Conservation (phyloP, 2,888 invertebrate species). For the Hirtodrosophila confusa region DNA sequence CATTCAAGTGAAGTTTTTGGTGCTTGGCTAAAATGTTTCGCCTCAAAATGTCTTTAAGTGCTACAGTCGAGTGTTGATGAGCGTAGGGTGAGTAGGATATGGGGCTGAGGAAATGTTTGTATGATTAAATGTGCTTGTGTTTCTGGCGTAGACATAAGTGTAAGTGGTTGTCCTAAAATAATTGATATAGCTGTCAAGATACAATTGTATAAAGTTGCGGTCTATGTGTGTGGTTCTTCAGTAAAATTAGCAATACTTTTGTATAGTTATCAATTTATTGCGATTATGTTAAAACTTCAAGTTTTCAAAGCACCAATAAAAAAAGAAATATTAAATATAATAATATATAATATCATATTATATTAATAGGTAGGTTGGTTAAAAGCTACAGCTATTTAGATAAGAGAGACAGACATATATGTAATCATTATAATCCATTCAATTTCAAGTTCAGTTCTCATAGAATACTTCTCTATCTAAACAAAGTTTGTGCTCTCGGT, state of each 20-base stretch:
- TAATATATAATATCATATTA: background rate
- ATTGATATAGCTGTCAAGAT: slow-evolving; percentile 29
- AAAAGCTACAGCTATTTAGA: background rate
- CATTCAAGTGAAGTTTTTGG: slow-evolving; percentile 50
- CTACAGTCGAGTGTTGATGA: slow-evolving; percentile 10
- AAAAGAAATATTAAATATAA: background rate
- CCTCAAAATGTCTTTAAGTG: slow-evolving; percentile 47
- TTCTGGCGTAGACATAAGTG: slow-evolving; percentile 23
- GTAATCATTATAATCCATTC: too few species aligned
- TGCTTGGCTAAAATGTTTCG: slow-evolving; percentile 28
- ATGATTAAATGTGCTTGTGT: slow-evolving; percentile 39
- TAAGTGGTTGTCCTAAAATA: slow-evolving; percentile 26
- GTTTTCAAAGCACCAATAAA: slow-evolving; percentile 38
- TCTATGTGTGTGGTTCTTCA: too few species aligned
- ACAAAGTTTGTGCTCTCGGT: slow-evolving; percentile 90
- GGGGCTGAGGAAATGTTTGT: slow-evolving; percentile 42
- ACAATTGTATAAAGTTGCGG: slow-evolving; percentile 24
- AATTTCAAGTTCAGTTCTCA: background rate
- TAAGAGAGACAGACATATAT: background rate
- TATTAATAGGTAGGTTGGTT: background rate
- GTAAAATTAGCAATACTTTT: background rate
- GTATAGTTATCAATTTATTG: slow-evolving; percentile 14
- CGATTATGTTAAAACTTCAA: slow-evolving; percentile 29
- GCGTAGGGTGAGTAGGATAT: background rate
- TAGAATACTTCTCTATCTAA: slow-evolving; percentile 18